A percentile compares a stretch with the other conserved stretches of the same genome.
Evolutionary conservation across 92 coral and sea anemone genomes (phyloP).

Genomic region (Parazoanthus darwini): DNA sequence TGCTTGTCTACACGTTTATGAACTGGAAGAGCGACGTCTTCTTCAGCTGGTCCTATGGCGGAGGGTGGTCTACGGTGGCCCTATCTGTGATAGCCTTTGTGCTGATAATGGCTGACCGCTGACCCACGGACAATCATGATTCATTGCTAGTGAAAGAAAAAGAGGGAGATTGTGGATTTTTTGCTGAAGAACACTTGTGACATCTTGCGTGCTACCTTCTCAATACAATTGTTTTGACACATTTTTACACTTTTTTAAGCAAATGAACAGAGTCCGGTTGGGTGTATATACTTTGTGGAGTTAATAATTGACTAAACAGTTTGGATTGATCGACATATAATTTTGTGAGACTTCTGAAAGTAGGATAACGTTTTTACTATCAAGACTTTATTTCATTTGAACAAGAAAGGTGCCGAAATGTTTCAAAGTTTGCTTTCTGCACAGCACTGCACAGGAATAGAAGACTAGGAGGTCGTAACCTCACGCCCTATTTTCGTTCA

Average conservation of each 20-base stretch:
- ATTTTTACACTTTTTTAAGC: background rate
- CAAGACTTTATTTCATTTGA: background rate
- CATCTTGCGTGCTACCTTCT: background rate
- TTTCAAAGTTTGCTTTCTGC: background rate
- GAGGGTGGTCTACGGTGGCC: constrained; percentile 98
- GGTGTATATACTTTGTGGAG: too few relatives aligned
- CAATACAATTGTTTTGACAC: background rate
- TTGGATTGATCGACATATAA: background rate
- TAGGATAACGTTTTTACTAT: background rate
- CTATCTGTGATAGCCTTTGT: constrained; percentile 92
- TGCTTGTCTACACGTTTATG: constrained; percentile 87
- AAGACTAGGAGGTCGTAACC: too few relatives aligned
- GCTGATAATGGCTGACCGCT: constrained; percentile 96
- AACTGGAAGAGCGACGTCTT: constrained; percentile 87
- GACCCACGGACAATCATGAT: constrained; percentile 36
- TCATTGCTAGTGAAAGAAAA: background rate
- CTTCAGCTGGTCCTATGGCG: constrained; percentile 99
- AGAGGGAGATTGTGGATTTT: background rate
- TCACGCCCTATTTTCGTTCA: too few relatives aligned
- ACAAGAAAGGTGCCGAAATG: too few relatives aligned
- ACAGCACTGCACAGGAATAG: constrained; percentile 2
- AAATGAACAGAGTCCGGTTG: background rate
- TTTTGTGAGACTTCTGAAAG: background rate
- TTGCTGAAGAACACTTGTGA: background rate
- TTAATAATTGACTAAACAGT: background rate